phyloP scores from a whole-genome alignment of 2,113 vertebrate species.

The Dryoscopus gambensis region DNA sequence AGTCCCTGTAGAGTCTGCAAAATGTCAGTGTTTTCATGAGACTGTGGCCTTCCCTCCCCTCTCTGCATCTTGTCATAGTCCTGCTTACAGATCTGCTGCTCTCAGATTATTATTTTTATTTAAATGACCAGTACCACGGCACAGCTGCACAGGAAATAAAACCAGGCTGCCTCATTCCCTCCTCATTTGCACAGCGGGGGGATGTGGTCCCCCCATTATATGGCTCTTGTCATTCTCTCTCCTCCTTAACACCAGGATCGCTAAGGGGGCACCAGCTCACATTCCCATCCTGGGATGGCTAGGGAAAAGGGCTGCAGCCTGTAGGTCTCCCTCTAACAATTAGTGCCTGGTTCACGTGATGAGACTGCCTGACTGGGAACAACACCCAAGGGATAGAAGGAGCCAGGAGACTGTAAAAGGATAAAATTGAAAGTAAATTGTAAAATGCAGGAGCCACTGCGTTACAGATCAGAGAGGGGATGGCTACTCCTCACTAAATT shows the following conservation, averaged over 20 bases:
- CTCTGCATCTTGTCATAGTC: not conserved
- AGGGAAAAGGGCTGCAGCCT: not conserved
- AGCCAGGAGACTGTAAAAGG: not conserved
- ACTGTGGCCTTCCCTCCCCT: not conserved
- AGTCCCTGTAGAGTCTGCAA: not conserved
- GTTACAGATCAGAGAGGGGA: not conserved
- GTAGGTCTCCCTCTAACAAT: not conserved
- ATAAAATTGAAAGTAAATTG: not conserved
- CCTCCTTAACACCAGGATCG: not conserved
- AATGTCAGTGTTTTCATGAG: constrained; percentile 32
- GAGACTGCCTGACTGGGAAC: not conserved
- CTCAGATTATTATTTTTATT: constrained; percentile 43
- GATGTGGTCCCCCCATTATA: not conserved
- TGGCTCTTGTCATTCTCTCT: not conserved
- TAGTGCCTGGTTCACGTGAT: not conserved
- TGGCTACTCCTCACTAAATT: not conserved
- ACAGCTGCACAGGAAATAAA: constrained; percentile 61
- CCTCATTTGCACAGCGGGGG: not conserved
- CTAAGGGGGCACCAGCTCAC: not conserved
- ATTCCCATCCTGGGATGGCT: not conserved
- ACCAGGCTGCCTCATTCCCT: not conserved
- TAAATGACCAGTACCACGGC: not conserved
- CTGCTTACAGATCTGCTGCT: constrained; percentile 23
- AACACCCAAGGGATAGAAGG: not conserved
- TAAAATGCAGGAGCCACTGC: not conserved